These are phyloP conservation scores for Falco rusticolus DNA, from an alignment of 2,797 vertebrate species.

Conservation along the genomic window DNA sequence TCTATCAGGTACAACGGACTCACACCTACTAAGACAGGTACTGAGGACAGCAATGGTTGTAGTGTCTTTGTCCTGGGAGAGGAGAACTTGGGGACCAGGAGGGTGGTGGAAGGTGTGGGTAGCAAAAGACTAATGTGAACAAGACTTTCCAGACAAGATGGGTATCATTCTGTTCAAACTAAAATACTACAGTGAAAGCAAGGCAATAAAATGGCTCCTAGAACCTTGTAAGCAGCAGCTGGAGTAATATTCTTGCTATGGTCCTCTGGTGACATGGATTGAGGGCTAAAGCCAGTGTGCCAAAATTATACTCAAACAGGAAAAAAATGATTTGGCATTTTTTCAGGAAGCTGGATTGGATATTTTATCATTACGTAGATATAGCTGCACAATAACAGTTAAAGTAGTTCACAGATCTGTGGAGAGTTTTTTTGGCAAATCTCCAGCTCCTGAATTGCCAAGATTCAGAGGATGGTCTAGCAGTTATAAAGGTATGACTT, in stretches of 20 bases:
- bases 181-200: background rate
- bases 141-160: background rate
- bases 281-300: background rate
- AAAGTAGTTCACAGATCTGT: background rate
- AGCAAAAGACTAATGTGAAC: background rate
- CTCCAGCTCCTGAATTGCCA: background rate
- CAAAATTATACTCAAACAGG: background rate
- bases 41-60: background rate
- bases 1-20: background rate
- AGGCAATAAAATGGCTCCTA: background rate
- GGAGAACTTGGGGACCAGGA: background rate
- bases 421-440: background rate
- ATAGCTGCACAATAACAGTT: background rate
- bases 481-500: background rate
- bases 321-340: background rate
- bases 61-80: background rate
- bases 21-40: background rate
- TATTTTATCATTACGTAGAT: background rate
- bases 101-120: background rate
- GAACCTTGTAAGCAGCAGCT: background rate
- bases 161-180: background rate
- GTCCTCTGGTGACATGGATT: background rate
- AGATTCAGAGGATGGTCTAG: background rate
- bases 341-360: background rate
- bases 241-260: background rate